phyloP scores from a whole-genome alignment of 37 sponge, comb jelly and placozoan species.

The Hormiphora californensis region DNA sequence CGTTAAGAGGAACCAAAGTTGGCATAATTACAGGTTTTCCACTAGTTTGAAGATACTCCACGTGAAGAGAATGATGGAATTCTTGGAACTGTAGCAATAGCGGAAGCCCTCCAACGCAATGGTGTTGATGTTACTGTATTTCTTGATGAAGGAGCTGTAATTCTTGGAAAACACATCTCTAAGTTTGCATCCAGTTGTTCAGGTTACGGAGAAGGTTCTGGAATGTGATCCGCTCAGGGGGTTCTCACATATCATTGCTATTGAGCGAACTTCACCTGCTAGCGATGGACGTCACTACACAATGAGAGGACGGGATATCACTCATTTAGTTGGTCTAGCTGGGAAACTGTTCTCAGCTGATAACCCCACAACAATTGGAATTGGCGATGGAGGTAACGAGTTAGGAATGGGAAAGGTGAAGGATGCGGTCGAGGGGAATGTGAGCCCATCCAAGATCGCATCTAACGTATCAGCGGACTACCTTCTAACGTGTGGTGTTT shows the following conservation, averaged over 20 bases:
- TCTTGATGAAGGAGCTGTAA: too few relatives aligned
- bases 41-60: not conserved
- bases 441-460: slow-evolving; percentile 59
- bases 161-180: too few relatives aligned
- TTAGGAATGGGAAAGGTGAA: slow-evolving; percentile 84
- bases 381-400: slow-evolving; percentile 97
- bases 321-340: slow-evolving; percentile 60
- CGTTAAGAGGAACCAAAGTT: slow-evolving; percentile 61
- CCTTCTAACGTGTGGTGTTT: slow-evolving; percentile 73
- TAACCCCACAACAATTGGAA: slow-evolving; percentile 62
- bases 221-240: too few relatives aligned
- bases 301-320: slow-evolving; percentile 66
- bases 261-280: slow-evolving; percentile 70
- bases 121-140: slow-evolving; percentile 3
- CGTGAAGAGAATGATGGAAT: slow-evolving; percentile 56
- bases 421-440: slow-evolving; percentile 57
- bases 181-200: too few relatives aligned
- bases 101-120: not conserved
- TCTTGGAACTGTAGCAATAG: slow-evolving; percentile 19
- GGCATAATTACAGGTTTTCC: slow-evolving; percentile 75
- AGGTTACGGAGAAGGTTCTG: too few relatives aligned
- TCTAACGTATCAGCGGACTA: slow-evolving; percentile 60
- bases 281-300: slow-evolving; percentile 68
- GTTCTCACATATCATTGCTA: slow-evolving; percentile 68
- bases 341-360: slow-evolving; percentile 65